A percentile compares a stretch with the other conserved stretches of the same genome.
Conservation (phyloP, 2,797 vertebrate genomes). For the Acanthurus lineatus region DNA sequence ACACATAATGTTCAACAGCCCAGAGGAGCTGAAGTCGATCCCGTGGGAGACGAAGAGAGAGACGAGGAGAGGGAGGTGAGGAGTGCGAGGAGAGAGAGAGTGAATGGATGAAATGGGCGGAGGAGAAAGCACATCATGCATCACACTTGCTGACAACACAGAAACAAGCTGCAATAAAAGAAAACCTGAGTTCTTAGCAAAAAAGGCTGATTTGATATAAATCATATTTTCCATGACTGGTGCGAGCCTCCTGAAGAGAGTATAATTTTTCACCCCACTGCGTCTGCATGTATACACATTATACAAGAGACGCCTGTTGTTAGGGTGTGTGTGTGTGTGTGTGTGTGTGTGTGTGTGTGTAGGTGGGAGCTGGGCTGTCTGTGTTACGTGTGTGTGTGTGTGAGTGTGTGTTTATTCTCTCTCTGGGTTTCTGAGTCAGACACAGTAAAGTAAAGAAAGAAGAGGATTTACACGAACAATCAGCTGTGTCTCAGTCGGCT, state of each 20-base stretch:
- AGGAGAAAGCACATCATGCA: constrained; percentile 39
- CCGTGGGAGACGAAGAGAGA: not conserved
- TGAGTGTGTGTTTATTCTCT: too few species aligned
- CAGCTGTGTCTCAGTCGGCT: not conserved
- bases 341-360: constrained; percentile 40
- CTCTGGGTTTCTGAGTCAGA: constrained; percentile 9
- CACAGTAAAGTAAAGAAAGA: constrained; percentile 30
- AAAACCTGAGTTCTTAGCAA: constrained; percentile 58
- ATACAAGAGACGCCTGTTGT: constrained; percentile 34
- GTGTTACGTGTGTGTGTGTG: too few species aligned
- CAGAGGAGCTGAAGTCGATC: constrained; percentile 18
- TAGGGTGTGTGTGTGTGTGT: constrained; percentile 24
- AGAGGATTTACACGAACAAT: constrained; percentile 28
- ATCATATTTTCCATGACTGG: constrained; percentile 67
- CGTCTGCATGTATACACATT: constrained; percentile 46
- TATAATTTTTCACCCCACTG: constrained; percentile 71
- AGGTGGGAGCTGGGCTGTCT: constrained; percentile 21
- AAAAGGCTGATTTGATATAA: constrained; percentile 73
- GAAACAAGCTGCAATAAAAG: constrained; percentile 58
- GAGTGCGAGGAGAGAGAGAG: not conserved
- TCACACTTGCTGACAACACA: constrained; percentile 70
- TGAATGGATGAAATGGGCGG: constrained; percentile 42
- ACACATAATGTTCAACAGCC: constrained; percentile 28
- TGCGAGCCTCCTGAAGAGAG: constrained; percentile 58
- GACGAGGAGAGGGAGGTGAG: not conserved